phyloP scores from a whole-genome alignment of 2,888 invertebrate genomes.

The Pemphredon lugubris region DNA sequence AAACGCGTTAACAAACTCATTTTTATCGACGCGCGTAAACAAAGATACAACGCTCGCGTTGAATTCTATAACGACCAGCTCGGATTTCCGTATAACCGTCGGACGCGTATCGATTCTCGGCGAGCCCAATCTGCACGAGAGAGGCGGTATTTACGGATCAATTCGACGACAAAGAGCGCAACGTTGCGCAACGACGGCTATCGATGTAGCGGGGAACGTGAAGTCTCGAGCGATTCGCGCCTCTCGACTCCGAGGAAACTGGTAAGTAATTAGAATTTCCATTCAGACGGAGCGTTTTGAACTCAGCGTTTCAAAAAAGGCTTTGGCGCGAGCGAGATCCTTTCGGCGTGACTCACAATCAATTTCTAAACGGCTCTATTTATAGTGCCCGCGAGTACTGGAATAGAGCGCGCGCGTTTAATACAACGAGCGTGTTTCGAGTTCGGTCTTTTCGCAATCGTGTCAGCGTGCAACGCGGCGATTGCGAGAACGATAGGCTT shows the following conservation, averaged over 20 bases:
- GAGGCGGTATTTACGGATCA: not conserved
- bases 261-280: not conserved
- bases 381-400: not conserved
- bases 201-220: not conserved
- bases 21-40: no score
- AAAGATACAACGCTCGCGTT: no score
- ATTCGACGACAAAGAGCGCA: not conserved
- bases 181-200: conserved; percentile 15
- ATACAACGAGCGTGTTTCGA: not conserved
- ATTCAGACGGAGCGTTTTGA: not conserved
- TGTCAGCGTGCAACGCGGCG: not conserved
- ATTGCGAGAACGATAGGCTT: not conserved
- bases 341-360: conserved; percentile 3
- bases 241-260: not conserved
- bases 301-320: not conserved
- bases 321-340: not conserved
- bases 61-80: no score
- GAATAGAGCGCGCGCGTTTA: conserved; percentile 1
- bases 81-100: no score
- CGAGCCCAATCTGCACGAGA: no score
- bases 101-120: no score
- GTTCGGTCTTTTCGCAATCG: conserved; percentile 4
- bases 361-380: conserved; percentile 5
- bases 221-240: not conserved
- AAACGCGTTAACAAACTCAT: no score